Evolutionary conservation across 1,140 invertebrate genomes (phyloP), one percentile per base, ranked within the genome.

Genomic region (Drosophila ohnishii): DNA sequence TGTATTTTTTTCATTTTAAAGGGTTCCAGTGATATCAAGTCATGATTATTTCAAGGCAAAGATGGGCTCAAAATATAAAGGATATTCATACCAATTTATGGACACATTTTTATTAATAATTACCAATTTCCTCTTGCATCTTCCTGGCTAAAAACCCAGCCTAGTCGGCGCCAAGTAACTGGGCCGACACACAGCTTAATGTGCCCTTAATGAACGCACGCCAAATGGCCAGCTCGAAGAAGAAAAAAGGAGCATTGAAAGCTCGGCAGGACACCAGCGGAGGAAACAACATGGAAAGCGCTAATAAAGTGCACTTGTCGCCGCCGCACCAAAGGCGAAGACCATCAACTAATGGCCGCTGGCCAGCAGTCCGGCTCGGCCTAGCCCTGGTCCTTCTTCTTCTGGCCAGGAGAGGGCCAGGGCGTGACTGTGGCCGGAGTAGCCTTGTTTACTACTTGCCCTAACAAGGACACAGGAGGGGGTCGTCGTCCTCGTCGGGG

Each of bases 221-320:
- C 72, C 81, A 84, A 84, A 69, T 76, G 72, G 60, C 47, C 45
- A 28, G 19, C 50, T n/a, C 57, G 25, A 65, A 35, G 19, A 3
- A 25, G 28, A 6, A 34, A 11, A n/a, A n/a, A 13, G 8, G 25
- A 56, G 40, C 40, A 45, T 22, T 22, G 19, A 13, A 10, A 22
- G 13, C 55, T 14, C 64, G 9, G 32, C 61, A 66, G 61, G 47
- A 69, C 32, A 51, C 45, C 34, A 4, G 30, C 60, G 63, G 45
- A 65, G 30, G n/a, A 16, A 48, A 39, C 59, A 42, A 53, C 44
- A 39, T 42, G 58, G 47, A 60, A 65, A 63, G 73, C 78, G 79
- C 79, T 82, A 82, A 82, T 82, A 82, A 82, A 82, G 79, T 81
- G 79, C 79, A 82, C 79, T 82, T 82, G 79, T 81, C 79, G 79